Evolutionary conservation across 2,113 vertebrate species (phyloP), one percentile per base, ranked within the genome.

Genomic region (Pontoporia blainvillei): DNA sequence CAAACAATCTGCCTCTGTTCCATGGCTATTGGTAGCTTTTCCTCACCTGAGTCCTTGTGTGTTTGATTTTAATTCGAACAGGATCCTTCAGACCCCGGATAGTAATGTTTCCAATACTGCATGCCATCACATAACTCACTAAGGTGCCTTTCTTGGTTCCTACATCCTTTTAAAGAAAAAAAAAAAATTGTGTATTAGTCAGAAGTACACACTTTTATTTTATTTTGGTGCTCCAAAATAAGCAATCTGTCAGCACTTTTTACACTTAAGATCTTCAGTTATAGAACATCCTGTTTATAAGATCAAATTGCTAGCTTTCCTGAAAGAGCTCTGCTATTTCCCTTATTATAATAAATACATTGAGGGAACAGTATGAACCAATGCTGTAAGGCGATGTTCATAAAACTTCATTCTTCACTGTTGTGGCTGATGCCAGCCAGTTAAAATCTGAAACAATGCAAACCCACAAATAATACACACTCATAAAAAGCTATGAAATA

Each of bases 91-190:
- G 99, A 97, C 99, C 95, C 9, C 86, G 98, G 97, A 99, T 99
- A 76, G 99, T 98, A 41, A 99, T 94, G 97, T 99, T 99, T 39
- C 99, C 99, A 95, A 99, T 99, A 72, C 99, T 99, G 98, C 99
- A 99, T 1, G 99, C 99, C 97, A 99, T 99, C 95, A 99, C 99
- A 59, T 99, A 99, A 97, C 99, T 99, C 97, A 99, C 99, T 90
- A 99, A 98, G 76, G 97, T 98, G n/a, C 12, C 92, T 96, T 97
- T 66, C 61, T 89, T 95, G 96, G 90, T 96, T 96, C 97, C 98
- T 86, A 96, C 93, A 97, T 99, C 98, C 99, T 99, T 98, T 94
- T 23, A 96, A 96, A 98, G 64, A 97, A 90, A 93, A 92, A 86
- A 92, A 86, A 5, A 90, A 84, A 95, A 97, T 86, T 72, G 44